These are phyloP conservation scores for Chelonus insularis DNA, from an alignment of 1,140 invertebrate genomes.

Conservation along the genomic window DNA sequence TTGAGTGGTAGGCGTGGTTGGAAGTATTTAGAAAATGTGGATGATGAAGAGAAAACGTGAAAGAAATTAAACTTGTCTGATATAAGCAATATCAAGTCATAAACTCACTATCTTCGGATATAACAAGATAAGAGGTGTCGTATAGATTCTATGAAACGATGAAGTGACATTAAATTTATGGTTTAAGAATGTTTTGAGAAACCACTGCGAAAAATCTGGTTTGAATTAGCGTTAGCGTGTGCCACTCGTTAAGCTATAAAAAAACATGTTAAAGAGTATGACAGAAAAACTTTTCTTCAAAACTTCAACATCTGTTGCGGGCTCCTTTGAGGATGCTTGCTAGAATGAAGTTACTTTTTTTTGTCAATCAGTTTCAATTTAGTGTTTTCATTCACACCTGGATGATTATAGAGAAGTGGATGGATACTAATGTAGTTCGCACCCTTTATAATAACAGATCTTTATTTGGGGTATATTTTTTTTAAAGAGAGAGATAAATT, in stretches of 20 bases:
- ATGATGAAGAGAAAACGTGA: no score
- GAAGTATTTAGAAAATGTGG: no score
- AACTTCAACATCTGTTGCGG: slow-evolving; percentile 26
- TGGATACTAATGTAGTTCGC: no score
- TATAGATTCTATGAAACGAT: background rate
- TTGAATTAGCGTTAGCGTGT: slow-evolving; percentile 30
- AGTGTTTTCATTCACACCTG: no score
- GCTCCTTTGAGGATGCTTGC: slow-evolving; percentile 7
- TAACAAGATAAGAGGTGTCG: background rate
- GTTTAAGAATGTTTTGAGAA: slow-evolving; percentile 3
- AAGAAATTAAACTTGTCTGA: background rate
- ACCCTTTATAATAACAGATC: no score
- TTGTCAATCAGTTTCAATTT: background rate
- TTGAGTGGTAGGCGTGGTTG: no score
- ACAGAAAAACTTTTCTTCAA: background rate
- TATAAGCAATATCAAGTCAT: background rate
- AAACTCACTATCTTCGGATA: background rate
- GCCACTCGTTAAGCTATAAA: background rate
- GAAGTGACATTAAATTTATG: slow-evolving; percentile 22
- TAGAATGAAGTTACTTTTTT: background rate
- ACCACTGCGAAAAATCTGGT: slow-evolving; percentile 24
- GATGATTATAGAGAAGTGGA: no score
- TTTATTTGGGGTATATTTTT: no score
- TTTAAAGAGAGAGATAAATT: no score
- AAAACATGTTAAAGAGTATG: slow-evolving; percentile 9